Conservation (phyloP, 30 jellyfish, hydroid and myxozoan species). For the Chironex yamaguchii region DNA sequence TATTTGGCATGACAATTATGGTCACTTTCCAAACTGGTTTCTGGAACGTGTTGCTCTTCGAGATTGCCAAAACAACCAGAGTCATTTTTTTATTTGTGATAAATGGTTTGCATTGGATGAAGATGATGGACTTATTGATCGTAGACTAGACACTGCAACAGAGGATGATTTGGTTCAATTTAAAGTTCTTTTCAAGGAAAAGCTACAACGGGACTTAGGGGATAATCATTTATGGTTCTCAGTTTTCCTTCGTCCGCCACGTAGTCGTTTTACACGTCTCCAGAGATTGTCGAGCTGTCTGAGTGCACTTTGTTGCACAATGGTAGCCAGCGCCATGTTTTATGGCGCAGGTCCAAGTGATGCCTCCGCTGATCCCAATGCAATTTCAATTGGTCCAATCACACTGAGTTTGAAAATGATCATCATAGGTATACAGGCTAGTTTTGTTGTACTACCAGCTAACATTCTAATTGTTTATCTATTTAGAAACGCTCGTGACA, state of each 20-base stretch:
- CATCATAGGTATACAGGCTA: constrained; percentile 3
- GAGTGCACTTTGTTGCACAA: constrained; percentile 24
- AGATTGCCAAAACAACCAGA: constrained; percentile 15
- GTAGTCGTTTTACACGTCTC: constrained; percentile 29
- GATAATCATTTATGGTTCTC: constrained; percentile 36
- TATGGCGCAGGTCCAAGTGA: constrained; percentile 12
- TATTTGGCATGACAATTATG: constrained; percentile 38
- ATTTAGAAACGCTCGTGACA: background rate
- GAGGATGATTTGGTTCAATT: background rate
- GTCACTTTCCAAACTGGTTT: constrained; percentile 7
- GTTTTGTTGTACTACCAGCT: constrained; percentile 25
- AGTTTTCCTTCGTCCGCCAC: constrained; percentile 23
- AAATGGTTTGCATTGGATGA: constrained; percentile 33
- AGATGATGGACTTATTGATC: constrained; percentile 7
- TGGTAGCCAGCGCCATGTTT: constrained; percentile 45
- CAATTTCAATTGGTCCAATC: constrained; percentile 21
- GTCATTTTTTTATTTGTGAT: background rate
- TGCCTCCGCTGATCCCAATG: constrained; percentile 1
- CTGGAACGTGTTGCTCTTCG: background rate
- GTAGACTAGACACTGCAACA: constrained; percentile 5
- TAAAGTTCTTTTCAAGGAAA: constrained; percentile 12
- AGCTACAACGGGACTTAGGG: background rate
- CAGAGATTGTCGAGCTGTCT: constrained; percentile 29
- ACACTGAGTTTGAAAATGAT: background rate
- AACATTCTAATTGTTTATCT: background rate